Conservation (phyloP, 2,113 vertebrate species). For the Tympanuchus pallidicinctus region DNA sequence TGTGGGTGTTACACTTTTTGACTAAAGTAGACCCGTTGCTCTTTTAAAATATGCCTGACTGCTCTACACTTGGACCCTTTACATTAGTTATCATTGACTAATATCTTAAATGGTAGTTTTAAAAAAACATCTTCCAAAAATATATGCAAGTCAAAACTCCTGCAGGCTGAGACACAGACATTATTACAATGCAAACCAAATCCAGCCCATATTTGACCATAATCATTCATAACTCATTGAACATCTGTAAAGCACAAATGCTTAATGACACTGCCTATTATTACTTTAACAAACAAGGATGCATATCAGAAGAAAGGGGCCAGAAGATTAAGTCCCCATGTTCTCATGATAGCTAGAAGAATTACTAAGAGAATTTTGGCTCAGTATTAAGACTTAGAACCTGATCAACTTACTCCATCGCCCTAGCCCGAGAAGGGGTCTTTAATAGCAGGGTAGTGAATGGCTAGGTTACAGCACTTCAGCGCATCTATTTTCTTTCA, state of each 20-base stretch:
- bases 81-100: slow-evolving; percentile 68
- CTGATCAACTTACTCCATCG: slow-evolving; percentile 70
- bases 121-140: slow-evolving; percentile 62
- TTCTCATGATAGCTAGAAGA: slow-evolving; percentile 68
- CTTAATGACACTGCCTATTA: slow-evolving; percentile 77
- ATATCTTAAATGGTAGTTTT: slow-evolving; percentile 61
- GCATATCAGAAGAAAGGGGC: slow-evolving; percentile 73
- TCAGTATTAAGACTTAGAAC: slow-evolving; percentile 73
- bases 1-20: slow-evolving; percentile 10
- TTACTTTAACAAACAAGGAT: slow-evolving; percentile 76
- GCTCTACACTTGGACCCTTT: slow-evolving; percentile 54
- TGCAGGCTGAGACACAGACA: slow-evolving; percentile 64
- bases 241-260: slow-evolving; percentile 74
- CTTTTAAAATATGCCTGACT: slow-evolving; percentile 59
- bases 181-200: slow-evolving; percentile 72
- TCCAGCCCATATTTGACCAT: slow-evolving; percentile 59
- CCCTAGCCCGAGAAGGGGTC: slow-evolving; percentile 47
- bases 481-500: slow-evolving; percentile 37
- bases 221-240: slow-evolving; percentile 67
- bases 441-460: slow-evolving; percentile 68
- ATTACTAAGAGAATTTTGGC: slow-evolving; percentile 81
- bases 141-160: slow-evolving; percentile 41
- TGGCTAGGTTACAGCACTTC: slow-evolving; percentile 53
- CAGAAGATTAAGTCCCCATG: slow-evolving; percentile 63
- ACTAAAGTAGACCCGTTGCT: slow-evolving; percentile 58